Evolutionary conservation across 2,113 vertebrate genomes (phyloP).

Genomic region (Pao palembangensis): DNA sequence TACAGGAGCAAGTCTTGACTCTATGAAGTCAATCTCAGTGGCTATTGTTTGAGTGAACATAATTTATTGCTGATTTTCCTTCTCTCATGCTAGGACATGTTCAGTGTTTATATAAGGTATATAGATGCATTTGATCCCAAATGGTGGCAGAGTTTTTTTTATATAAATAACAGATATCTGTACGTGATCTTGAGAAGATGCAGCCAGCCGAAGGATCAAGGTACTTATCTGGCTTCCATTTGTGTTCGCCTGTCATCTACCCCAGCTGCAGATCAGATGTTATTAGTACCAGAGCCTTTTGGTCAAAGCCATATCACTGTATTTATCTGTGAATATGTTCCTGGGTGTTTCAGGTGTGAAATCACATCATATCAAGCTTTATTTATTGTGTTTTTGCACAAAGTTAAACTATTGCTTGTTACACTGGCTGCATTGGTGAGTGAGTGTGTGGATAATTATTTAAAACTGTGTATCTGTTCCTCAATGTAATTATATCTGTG

Average conservation of each 20-base stretch:
- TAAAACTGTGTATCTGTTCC: constrained; percentile 22
- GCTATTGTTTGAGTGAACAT: too few species aligned
- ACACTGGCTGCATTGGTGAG: constrained; percentile 1
- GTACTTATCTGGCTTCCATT: constrained; percentile 16
- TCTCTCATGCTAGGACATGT: too few species aligned
- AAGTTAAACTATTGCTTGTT: neutral
- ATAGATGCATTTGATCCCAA: too few species aligned
- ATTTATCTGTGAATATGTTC: constrained; percentile 31
- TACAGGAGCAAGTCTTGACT: neutral
- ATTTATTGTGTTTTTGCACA: too few species aligned
- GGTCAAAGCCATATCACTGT: constrained; percentile 34
- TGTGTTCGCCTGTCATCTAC: constrained; percentile 4
- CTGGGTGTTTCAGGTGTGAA: neutral
- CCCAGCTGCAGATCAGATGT: constrained; percentile 11
- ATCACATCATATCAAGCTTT: too few species aligned
- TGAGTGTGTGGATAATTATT: constrained; percentile 11
- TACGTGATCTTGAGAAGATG: constrained; percentile 6
- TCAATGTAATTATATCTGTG: constrained; percentile 51
- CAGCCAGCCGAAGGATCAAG: neutral
- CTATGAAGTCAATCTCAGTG: neutral
- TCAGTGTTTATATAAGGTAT: too few species aligned
- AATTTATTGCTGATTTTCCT: too few species aligned
- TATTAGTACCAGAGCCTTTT: constrained; percentile 21
- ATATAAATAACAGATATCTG: neutral
- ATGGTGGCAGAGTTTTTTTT: too few species aligned